These are phyloP conservation scores for Stenopsyche tienmushanensis DNA, from an alignment of 1,140 invertebrate species.

Conservation along the genomic window DNA sequence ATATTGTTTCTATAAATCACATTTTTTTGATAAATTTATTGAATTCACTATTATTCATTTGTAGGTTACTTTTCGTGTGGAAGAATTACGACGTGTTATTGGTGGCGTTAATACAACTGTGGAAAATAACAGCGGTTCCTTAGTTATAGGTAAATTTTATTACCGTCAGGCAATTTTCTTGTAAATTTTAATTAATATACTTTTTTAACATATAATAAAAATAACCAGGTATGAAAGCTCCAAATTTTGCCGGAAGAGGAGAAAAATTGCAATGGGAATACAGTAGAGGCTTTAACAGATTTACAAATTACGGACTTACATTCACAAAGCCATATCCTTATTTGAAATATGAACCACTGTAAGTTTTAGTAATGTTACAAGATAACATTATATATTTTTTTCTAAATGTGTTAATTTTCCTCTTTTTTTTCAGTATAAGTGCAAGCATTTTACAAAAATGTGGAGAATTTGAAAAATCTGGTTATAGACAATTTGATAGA, in stretches of 20 bases:
- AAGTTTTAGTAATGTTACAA: too few relatives aligned
- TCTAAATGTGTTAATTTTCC: neutral
- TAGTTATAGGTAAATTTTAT: constrained; percentile 61
- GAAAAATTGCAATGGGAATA: constrained; percentile 78
- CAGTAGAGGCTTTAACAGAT: constrained; percentile 68
- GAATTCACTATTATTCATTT: constrained; percentile 21
- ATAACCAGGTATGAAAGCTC: constrained; percentile 61
- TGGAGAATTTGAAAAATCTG: constrained; percentile 77
- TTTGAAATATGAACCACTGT: constrained; percentile 54
- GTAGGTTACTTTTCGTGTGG: constrained; percentile 79
- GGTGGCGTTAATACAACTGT: constrained; percentile 82
- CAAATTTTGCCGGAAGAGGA: constrained; percentile 81
- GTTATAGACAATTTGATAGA: constrained; percentile 68
- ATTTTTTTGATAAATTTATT: neutral
- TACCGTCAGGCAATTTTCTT: neutral
- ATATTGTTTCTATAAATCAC: too few relatives aligned
- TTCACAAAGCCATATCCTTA: constrained; percentile 76
- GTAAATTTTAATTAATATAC: neutral
- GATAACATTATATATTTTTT: too few relatives aligned
- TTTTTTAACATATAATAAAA: neutral
- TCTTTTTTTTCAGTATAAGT: constrained; percentile 59
- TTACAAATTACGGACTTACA: constrained; percentile 70
- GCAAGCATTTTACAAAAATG: constrained; percentile 69
- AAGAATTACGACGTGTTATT: constrained; percentile 70
- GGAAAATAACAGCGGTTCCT: constrained; percentile 82